phyloP scores from a whole-genome alignment of 2,797 vertebrate species.

The Thunnus albacares region DNA sequence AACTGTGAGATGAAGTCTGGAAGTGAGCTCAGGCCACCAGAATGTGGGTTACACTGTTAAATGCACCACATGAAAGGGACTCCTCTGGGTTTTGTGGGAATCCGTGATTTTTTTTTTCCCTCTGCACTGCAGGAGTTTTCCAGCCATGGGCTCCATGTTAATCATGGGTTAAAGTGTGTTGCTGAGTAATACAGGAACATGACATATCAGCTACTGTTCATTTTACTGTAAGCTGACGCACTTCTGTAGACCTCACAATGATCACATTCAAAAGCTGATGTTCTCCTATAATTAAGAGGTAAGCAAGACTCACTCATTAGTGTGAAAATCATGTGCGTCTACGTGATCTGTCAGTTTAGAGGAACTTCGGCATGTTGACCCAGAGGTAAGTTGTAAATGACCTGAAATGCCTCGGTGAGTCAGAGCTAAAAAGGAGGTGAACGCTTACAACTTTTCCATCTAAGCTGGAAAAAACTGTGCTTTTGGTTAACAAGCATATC shows the following conservation, averaged over 20 bases:
- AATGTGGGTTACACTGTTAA: conserved; percentile 75
- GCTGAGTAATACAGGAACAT: conserved; percentile 61
- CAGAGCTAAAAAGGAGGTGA: conserved; percentile 22
- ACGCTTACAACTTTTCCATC: conserved; percentile 54
- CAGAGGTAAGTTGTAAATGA: conserved; percentile 5
- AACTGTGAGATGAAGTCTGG: conserved; percentile 62
- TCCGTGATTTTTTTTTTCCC: conserved; percentile 35
- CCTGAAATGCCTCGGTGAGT: conserved; percentile 23
- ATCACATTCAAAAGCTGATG: conserved; percentile 9
- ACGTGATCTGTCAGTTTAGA: not conserved
- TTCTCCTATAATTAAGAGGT: not conserved
- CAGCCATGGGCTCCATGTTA: conserved; percentile 56
- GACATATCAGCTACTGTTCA: conserved; percentile 47
- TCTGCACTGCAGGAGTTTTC: conserved; percentile 57
- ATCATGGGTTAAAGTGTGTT: conserved; percentile 67
- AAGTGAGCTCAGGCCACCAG: conserved; percentile 79
- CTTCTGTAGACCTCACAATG: conserved; percentile 18
- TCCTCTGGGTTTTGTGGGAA: conserved; percentile 69
- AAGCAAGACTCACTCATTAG: conserved; percentile 7
- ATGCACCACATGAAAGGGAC: conserved; percentile 80
- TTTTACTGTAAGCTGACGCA: conserved; percentile 11
- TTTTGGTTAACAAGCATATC: conserved; percentile 39
- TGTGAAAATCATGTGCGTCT: not conserved
- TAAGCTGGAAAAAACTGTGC: conserved; percentile 25
- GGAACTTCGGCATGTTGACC: conserved; percentile 16